Conservation (phyloP, 2,113 vertebrate genomes). For the Otolemur garnettii region DNA sequence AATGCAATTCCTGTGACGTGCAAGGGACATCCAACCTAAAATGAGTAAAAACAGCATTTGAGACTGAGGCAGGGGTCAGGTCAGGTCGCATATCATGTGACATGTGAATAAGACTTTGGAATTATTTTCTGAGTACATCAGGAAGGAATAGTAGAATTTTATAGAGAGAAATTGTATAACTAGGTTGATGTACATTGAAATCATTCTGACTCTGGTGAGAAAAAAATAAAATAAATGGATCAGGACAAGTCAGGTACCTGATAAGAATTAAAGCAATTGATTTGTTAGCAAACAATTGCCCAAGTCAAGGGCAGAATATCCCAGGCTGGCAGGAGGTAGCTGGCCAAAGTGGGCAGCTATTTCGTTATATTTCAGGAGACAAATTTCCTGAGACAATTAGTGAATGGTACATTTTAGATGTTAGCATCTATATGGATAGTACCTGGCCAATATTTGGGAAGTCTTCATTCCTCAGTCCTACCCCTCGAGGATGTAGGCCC, state of each 20-base stretch:
- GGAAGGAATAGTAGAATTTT: not conserved
- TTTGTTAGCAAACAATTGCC: not conserved
- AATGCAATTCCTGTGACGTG: not conserved
- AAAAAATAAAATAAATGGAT: not conserved
- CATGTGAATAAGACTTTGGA: not conserved
- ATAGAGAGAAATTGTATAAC: not conserved
- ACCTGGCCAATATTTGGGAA: not conserved
- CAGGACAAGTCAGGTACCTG: not conserved
- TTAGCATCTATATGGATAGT: not conserved
- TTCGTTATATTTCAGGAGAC: not conserved
- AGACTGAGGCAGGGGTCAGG: not conserved
- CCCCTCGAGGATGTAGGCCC: not conserved
- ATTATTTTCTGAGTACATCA: not conserved
- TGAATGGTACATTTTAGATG: not conserved
- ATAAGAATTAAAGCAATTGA: not conserved
- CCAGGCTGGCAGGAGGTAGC: too few species aligned
- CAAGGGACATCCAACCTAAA: not conserved
- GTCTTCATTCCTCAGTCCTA: not conserved
- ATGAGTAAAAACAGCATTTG: not conserved
- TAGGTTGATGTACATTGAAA: not conserved
- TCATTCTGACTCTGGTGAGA: not conserved
- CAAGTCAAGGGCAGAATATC: not conserved
- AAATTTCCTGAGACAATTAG: not conserved
- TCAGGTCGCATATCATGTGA: not conserved
- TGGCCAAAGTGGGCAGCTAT: not conserved